These are phyloP conservation scores for Microctonus brassicae DNA, from an alignment of 2,888 invertebrate species.

Conservation along the genomic window DNA sequence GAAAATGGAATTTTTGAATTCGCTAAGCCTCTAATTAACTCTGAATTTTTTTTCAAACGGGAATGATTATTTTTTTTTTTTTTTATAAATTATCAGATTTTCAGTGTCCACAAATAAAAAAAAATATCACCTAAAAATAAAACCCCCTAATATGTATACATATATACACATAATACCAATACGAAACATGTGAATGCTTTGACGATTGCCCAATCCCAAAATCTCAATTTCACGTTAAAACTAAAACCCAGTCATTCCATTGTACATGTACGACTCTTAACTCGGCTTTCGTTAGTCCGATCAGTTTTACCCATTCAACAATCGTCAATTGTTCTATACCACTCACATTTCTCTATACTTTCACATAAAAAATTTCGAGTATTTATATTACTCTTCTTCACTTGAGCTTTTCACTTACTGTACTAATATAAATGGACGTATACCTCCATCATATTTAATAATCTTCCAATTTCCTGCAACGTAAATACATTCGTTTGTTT, in stretches of 20 bases:
- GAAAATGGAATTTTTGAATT: no score
- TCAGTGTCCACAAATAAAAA: no score
- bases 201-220: constrained; percentile 6
- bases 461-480: constrained; percentile 12
- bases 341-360: no score
- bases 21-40: no score
- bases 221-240: constrained; percentile 2
- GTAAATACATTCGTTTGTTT: not conserved
- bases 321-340: constrained; percentile 21
- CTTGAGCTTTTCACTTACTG: not conserved
- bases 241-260: not conserved
- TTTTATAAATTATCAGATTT: no score
- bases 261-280: not conserved
- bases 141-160: no score
- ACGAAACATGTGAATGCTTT: not conserved
- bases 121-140: no score
- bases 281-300: not conserved
- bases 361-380: no score
- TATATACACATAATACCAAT: not conserved
- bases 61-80: no score
- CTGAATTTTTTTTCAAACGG: no score
- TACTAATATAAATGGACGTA: no score
- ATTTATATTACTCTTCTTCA: no score
- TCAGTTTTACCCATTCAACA: constrained; percentile 12
- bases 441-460: not conserved